Percentiles rank a stretch among this genome's conserved stretches.
Conservation (phyloP, 64 coral and sea anemone species). For the Acropora yongei region DNA sequence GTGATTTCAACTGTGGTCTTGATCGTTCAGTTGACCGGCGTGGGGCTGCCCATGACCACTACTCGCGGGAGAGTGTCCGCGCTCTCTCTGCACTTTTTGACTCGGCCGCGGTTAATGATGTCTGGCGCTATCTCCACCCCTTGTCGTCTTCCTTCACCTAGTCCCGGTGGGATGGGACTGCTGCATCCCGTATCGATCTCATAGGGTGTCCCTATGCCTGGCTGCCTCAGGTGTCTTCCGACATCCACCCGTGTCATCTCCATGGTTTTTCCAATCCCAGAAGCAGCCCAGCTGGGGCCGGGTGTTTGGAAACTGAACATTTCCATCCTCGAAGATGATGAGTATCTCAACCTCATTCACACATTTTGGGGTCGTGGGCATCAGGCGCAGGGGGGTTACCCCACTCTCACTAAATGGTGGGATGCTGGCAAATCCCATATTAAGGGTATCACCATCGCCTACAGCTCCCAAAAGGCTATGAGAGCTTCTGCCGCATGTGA, state of each 20-base stretch:
- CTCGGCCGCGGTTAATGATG: background rate
- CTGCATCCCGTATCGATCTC: too few relatives aligned
- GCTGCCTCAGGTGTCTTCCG: too few relatives aligned
- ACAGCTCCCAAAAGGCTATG: background rate
- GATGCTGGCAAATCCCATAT: slow-evolving; percentile 30
- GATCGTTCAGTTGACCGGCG: background rate
- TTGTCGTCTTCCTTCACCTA: background rate
- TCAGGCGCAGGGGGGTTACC: background rate
- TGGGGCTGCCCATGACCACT: background rate
- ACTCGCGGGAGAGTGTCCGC: background rate
- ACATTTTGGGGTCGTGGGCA: too few relatives aligned
- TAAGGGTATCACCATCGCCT: background rate
- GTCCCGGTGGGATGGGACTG: slow-evolving; percentile 16
- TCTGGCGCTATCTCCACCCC: slow-evolving; percentile 1
- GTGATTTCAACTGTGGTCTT: slow-evolving; percentile 26
- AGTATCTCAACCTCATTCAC: too few relatives aligned
- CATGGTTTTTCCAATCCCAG: too few relatives aligned
- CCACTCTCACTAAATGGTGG: slow-evolving; percentile 56
- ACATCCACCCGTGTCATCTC: too few relatives aligned
- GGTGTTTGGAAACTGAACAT: too few relatives aligned
- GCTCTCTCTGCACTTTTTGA: background rate
- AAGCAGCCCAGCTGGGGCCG: too few relatives aligned
- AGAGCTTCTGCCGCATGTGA: background rate
- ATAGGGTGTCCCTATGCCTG: too few relatives aligned
- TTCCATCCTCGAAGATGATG: too few relatives aligned